phyloP scores from a whole-genome alignment of 2,113 vertebrate genomes.

The Dendropsophus ebraccatus region DNA sequence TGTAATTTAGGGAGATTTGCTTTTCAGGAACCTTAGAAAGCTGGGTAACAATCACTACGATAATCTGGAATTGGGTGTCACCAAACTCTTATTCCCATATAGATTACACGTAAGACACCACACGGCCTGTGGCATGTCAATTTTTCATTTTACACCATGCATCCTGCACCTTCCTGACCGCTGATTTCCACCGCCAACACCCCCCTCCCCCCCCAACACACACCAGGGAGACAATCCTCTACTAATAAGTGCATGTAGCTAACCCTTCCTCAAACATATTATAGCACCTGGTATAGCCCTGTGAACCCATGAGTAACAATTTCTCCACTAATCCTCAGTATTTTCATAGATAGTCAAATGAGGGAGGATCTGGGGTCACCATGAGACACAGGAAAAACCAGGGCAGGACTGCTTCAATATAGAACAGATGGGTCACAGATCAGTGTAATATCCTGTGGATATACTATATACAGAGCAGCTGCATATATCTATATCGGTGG shows the following conservation, averaged over 20 bases:
- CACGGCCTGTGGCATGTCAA: too few relatives aligned
- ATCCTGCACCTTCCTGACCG: slow-evolving; percentile 58
- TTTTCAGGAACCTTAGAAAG: too few relatives aligned
- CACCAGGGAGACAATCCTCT: slow-evolving; percentile 80
- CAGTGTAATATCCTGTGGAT: slow-evolving; percentile 89
- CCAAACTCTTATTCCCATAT: too few relatives aligned
- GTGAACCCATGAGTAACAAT: background rate
- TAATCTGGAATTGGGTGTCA: too few relatives aligned
- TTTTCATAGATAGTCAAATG: background rate
- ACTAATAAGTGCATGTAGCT: slow-evolving; percentile 87
- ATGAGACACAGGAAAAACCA: slow-evolving; percentile 70
- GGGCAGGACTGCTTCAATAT: slow-evolving; percentile 99
- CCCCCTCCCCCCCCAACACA: slow-evolving; percentile 66
- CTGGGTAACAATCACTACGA: too few relatives aligned
- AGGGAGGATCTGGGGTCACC: background rate
- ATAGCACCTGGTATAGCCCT: slow-evolving; percentile 67
- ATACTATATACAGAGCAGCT: slow-evolving; percentile 64
- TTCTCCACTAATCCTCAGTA: background rate
- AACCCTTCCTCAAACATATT: slow-evolving; percentile 97
- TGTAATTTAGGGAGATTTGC: too few relatives aligned
- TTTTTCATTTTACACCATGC: background rate
- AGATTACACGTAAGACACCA: too few relatives aligned
- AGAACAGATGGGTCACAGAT: slow-evolving; percentile 96
- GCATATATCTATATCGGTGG: background rate
- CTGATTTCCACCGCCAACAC: slow-evolving; percentile 91